Base-by-base conservation (phyloP, 2,797 vertebrate genomes). In the Meriones psammophilus region DNA sequence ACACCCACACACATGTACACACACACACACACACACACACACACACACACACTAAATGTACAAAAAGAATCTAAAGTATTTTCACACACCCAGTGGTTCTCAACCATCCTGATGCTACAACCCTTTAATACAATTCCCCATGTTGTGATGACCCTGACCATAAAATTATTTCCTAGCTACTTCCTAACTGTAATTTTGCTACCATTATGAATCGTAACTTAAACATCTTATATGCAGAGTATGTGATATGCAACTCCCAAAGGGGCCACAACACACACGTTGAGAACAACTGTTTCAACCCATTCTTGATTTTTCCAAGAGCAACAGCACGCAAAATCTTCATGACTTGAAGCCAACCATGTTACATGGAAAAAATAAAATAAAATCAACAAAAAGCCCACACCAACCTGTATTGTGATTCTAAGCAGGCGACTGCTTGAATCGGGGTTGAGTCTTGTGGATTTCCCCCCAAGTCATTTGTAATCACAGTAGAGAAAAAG, bases 401-500 rank as follows among this genome's bases (percentile, higher is more conserved):
- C 18, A 86, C 74, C 78, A 77, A 22, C 46, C 39, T 17, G 6
- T 18, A 3, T 24, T 60, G 71, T 69, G 46, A 39, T 58, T 77
- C 39, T 42, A 93, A 92, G 76, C 76, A 84, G 71, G 46, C n/a
- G 69, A 89, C 91, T 91, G 92, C 91, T 50, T 1, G 14, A 77
- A 88, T 80, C 84, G 91, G 91, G 91, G 73, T 77, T 84, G 90
- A 91, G 84, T 73, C 84, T 78, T 96, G 89, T 88, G 33, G 77
- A 71, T 81, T 89, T 3, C 0, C 80, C 28, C 5, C 8, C 84
- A 22, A 89, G 95, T 97, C 95, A 92, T 97, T 96, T 98, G 89
- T 96, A 96, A 92, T n/a, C 88, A 96, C 79, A 78, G 96, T 89
- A 84, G 96, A 66, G 90, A 97, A 90, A 50, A 96, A 95, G 94